Evolutionary conservation across 1,140 invertebrate species (phyloP).

Genomic region (Sitobion miscanthi): DNA sequence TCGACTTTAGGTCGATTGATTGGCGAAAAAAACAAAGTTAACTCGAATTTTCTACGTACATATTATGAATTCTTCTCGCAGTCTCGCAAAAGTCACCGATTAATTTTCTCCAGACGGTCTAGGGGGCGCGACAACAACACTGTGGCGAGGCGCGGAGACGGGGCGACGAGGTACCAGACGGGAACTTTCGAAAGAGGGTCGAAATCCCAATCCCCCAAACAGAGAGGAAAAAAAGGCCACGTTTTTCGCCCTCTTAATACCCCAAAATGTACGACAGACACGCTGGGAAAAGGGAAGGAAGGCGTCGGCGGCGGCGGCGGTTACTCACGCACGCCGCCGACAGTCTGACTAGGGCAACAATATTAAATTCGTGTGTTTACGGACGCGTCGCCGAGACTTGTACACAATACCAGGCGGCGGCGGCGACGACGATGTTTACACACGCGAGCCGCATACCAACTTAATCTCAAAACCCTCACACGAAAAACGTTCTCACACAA

Average conservation of each 20-base stretch:
- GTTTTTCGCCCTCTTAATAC: slow-evolving; percentile 9
- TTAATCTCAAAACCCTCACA: slow-evolving; percentile 20
- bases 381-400: slow-evolving; percentile 10
- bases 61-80: background rate
- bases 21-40: background rate
- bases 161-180: background rate
- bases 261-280: background rate
- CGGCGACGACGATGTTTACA: slow-evolving; percentile 13
- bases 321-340: slow-evolving; percentile 29
- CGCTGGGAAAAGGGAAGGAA: slow-evolving; percentile 10
- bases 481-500: slow-evolving; percentile 6
- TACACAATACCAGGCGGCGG: background rate
- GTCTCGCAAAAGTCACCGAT: background rate
- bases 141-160: background rate
- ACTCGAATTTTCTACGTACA: background rate
- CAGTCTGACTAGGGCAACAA: slow-evolving; percentile 49
- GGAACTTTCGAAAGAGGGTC: slow-evolving; percentile 27
- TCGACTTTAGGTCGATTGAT: background rate
- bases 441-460: slow-evolving; percentile 33
- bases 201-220: slow-evolving; percentile 8
- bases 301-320: background rate
- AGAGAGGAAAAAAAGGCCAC: background rate
- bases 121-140: background rate
- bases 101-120: slow-evolving; percentile 14
- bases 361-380: slow-evolving; percentile 37